A percentile compares a stretch with the other conserved stretches of the same genome.
These are phyloP conservation scores for Actinostola sp. DNA, from an alignment of 92 coral and sea anemone species.

Conservation along the genomic window DNA sequence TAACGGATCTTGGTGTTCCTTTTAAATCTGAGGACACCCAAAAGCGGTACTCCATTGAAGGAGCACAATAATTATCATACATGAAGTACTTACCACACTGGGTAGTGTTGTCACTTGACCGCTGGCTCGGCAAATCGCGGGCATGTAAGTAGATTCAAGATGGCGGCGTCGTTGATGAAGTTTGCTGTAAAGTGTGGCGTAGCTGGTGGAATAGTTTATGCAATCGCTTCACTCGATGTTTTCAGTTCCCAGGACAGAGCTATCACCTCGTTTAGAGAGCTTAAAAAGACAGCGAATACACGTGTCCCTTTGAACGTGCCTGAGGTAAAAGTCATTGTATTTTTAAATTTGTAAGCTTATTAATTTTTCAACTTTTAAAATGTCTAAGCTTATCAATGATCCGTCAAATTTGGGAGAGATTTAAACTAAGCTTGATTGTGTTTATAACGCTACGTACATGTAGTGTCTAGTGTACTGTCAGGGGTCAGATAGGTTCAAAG, in stretches of 20 bases:
- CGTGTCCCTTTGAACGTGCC: slow-evolving; percentile 54
- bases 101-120: background rate
- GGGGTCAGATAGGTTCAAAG: too few relatives aligned
- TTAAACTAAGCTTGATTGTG: too few relatives aligned
- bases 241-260: slow-evolving; percentile 78
- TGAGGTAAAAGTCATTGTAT: slow-evolving; percentile 34
- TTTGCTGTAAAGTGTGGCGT: slow-evolving; percentile 63
- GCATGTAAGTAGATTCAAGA: slow-evolving; percentile 12
- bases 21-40: too few relatives aligned
- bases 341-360: background rate
- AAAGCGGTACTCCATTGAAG: too few relatives aligned
- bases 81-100: too few relatives aligned
- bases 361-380: background rate
- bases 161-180: slow-evolving; percentile 65
- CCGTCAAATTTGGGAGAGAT: too few relatives aligned
- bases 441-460: too few relatives aligned
- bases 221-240: slow-evolving; percentile 47
- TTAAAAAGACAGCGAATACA: slow-evolving; percentile 54
- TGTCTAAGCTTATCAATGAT: background rate
- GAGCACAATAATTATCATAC: too few relatives aligned
- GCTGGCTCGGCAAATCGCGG: background rate
- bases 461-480: too few relatives aligned
- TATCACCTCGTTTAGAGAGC: slow-evolving; percentile 44
- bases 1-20: too few relatives aligned
- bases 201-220: slow-evolving; percentile 75